A percentile compares a stretch with the other conserved stretches of the same genome.
These are phyloP conservation scores for Lichenostomus cassidix DNA, from an alignment of 2,113 vertebrate species.

Conservation along the genomic window DNA sequence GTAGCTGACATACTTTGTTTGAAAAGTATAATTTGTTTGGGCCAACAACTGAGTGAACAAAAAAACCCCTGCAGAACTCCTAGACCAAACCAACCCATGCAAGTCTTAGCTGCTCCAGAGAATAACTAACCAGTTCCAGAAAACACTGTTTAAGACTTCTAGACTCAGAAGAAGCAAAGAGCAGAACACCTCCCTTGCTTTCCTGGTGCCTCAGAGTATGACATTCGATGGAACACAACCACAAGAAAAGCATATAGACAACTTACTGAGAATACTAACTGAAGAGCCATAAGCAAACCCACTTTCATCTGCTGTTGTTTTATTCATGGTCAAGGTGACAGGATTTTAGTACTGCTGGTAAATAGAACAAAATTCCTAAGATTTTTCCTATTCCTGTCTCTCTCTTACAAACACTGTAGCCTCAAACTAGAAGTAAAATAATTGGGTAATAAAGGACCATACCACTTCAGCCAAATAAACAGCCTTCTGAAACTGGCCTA, in stretches of 20 bases:
- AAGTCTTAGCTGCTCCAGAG: not conserved
- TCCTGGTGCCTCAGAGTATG: not conserved
- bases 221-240: accelerated
- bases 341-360: not conserved
- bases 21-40: not conserved
- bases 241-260: not conserved
- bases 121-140: not conserved
- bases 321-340: not conserved
- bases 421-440: accelerated
- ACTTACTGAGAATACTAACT: not conserved
- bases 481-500: not conserved
- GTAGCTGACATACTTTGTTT: not conserved
- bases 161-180: not conserved
- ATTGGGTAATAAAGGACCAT: not conserved
- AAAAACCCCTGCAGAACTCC: not conserved
- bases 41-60: not conserved
- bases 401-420: not conserved
- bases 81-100: not conserved
- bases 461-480: not conserved
- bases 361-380: not conserved
- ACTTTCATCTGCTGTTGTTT: not conserved
- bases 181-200: not conserved
- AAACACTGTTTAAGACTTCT: not conserved
- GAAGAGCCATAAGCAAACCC: not conserved
- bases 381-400: not conserved